phyloP scores from a whole-genome alignment of 2,113 vertebrate genomes.

The Mormyrus lacerda region DNA sequence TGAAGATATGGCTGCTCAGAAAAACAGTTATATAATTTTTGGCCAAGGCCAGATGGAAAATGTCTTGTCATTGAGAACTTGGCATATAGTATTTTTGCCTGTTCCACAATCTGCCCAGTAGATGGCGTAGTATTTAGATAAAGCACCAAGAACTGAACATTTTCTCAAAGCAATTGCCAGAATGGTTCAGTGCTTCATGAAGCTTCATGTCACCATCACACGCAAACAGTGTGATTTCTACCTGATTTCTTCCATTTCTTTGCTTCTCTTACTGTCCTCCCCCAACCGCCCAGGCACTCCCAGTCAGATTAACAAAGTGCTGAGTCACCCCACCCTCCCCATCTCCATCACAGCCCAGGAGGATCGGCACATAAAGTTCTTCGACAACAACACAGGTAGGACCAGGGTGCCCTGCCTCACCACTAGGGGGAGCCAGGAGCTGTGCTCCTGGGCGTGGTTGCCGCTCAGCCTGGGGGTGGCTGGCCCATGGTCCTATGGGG shows the following conservation, averaged over 20 bases:
- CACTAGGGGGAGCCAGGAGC: neutral
- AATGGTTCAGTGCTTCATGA: neutral
- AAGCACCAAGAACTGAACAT: neutral
- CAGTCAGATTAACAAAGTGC: conserved; percentile 91
- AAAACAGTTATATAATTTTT: neutral
- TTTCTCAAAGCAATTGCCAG: neutral
- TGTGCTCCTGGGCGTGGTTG: neutral
- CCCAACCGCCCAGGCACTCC: conserved; percentile 53
- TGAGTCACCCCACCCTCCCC: conserved; percentile 97
- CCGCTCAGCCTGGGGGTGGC: neutral
- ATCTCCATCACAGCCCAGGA: conserved; percentile 97
- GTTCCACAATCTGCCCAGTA: neutral
- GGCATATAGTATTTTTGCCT: neutral
- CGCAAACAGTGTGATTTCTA: neutral
- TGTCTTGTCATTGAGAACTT: neutral
- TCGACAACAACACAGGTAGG: conserved; percentile 92
- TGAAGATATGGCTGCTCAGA: neutral
- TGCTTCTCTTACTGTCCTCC: neutral
- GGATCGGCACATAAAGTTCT: conserved; percentile 95
- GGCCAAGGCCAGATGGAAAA: neutral
- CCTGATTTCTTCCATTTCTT: neutral
- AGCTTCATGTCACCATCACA: neutral
- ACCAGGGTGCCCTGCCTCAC: neutral
- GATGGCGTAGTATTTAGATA: neutral
- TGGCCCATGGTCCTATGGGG: neutral